Evolutionary conservation across 2,888 invertebrate species (phyloP), one percentile per base, ranked within the genome.

Genomic region (Boloria euphrosyne): DNA sequence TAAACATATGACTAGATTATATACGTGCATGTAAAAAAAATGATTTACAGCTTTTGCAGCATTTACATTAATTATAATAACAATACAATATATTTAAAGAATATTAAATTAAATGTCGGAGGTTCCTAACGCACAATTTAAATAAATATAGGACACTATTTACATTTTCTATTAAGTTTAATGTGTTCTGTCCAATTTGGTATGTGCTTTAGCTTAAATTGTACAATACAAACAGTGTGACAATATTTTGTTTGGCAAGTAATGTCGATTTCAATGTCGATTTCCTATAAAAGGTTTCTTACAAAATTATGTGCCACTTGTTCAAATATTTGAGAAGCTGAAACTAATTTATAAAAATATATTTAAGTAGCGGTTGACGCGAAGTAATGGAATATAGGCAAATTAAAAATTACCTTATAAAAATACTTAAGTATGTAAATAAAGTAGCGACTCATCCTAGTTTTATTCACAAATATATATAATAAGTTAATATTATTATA

Each of bases 231-330:
- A 75, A 73, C 71, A 73, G 70, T 69, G 65, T 68, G 55, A 74
- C 68, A 75, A 72, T 73, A 73, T 68, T 68, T 67, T 67, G 72
- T 72, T 76, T 62, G 71, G 69, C 67, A 68, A 66, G 73, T 71
- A 70, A 50, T 64, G 52, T 73, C 62, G 71, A 68, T 78, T 77
- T 81, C 87, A 88, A 89, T 87, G 87, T 76, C 86, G 81, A 68
- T 63, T 59, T 50, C 67, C 77, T 75, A 72, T 80, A 80, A 81
- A 84, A 79, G 81, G 79, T 72, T 70, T 81, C 75, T 85, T 84
- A 81, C 81, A 79, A 72, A 78, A 78, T 76, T 73, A 68, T 52
- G 38, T 58, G 57, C 53, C 53, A 52, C 72, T 75, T 79, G 72
- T 71, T 74, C 74, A 80, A 86, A 84, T 78, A 83, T 78, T 79